Evolutionary conservation across 2,113 vertebrate genomes (phyloP).

Genomic region (Chaetops frenatus): DNA sequence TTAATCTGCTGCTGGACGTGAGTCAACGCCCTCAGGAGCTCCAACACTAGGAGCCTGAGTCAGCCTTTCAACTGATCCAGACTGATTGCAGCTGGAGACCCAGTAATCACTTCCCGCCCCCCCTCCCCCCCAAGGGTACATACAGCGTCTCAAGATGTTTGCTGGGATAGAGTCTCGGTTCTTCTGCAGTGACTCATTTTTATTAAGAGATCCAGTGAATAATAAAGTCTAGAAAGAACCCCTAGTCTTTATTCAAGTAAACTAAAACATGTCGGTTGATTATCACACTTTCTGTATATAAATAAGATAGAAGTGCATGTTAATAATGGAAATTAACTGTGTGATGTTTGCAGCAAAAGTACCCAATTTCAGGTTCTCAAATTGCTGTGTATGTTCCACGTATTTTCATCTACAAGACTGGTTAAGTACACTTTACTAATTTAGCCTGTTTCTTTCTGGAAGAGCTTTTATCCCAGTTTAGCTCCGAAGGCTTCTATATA

Average conservation of each 20-base stretch:
- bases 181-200: not conserved
- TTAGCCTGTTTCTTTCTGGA: not conserved
- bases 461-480: not conserved
- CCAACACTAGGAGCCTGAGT: not conserved
- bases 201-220: not conserved
- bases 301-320: not conserved
- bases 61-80: slow-evolving; percentile 22
- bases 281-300: not conserved
- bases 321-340: not conserved
- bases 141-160: not conserved
- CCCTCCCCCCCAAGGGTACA: not conserved
- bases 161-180: not conserved
- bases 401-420: not conserved
- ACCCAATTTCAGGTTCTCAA: not conserved
- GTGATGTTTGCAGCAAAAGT: not conserved
- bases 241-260: not conserved
- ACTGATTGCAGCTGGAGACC: slow-evolving; percentile 43
- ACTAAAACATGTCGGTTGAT: not conserved
- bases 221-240: not conserved
- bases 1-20: not conserved
- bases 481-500: not conserved
- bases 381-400: not conserved
- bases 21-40: slow-evolving; percentile 40
- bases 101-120: not conserved
- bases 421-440: not conserved